A percentile compares a stretch with the other conserved stretches of the same genome.
Evolutionary conservation across 1,140 invertebrate genomes (phyloP).

Genomic region (Panagrolaimus sp.): DNA sequence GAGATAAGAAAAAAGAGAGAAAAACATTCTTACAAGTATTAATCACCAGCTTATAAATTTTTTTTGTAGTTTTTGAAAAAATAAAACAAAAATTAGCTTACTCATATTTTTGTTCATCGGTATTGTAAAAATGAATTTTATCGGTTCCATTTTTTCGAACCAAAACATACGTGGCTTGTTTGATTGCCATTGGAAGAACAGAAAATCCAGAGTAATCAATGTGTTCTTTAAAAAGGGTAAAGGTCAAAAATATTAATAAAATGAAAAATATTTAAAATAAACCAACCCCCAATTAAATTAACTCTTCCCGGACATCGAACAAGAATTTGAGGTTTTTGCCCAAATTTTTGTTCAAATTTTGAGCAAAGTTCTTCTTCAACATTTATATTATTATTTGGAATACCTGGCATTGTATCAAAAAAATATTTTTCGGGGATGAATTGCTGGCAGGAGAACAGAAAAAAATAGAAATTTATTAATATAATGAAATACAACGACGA

Average conservation of each 20-base stretch:
- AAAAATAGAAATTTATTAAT: no score
- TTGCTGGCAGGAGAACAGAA: no score
- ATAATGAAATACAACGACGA: no score
- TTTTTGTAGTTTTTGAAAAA: no score
- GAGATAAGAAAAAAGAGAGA: no score
- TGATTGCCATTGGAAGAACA: constrained; percentile 93
- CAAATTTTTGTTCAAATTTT: constrained; percentile 32
- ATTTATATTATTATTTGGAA: no score
- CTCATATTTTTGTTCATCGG: neutral
- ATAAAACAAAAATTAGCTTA: no score
- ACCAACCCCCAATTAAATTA: constrained; percentile 77
- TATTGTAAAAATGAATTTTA: constrained; percentile 54
- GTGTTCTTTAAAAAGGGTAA: constrained; percentile 69
- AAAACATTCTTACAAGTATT: no score
- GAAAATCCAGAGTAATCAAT: constrained; percentile 96
- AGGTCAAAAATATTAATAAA: neutral
- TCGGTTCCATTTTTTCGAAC: constrained; percentile 64
- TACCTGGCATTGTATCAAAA: no score
- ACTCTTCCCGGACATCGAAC: constrained; percentile 71
- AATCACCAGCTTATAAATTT: no score
- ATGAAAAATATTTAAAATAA: constrained; percentile 36
- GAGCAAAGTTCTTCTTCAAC: neutral
- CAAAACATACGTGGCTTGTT: constrained; percentile 76
- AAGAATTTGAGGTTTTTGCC: constrained; percentile 59
- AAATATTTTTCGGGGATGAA: no score